Conservation (phyloP, 2,113 vertebrate species). For the Aphelocoma coerulescens region DNA sequence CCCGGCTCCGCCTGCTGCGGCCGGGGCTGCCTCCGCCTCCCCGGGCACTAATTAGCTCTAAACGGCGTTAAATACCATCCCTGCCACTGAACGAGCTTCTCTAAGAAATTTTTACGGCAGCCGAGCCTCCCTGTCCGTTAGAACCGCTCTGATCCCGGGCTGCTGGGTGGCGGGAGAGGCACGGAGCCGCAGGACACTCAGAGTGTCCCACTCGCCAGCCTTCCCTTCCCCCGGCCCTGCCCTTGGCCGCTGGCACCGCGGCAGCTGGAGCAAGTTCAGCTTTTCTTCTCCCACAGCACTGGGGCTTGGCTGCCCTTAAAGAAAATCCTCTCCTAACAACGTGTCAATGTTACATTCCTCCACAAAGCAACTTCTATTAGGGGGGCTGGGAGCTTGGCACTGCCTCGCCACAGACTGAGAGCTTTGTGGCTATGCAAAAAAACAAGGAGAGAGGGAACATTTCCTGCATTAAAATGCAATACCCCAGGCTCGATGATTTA, state of each 20-base stretch:
- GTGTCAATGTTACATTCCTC: constrained; percentile 80
- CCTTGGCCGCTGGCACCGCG: constrained; percentile 50
- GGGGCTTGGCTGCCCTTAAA: constrained; percentile 77
- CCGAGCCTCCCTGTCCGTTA: neutral
- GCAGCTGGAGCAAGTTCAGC: constrained; percentile 56
- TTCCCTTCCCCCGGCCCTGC: neutral
- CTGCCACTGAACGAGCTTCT: constrained; percentile 47
- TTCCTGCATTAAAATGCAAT: constrained; percentile 80
- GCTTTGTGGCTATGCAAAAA: constrained; percentile 75
- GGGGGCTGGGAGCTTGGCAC: constrained; percentile 74
- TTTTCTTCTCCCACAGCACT: constrained; percentile 63
- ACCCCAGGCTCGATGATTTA: constrained; percentile 24
- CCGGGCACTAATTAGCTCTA: constrained; percentile 49
- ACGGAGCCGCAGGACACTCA: neutral
- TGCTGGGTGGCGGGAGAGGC: neutral
- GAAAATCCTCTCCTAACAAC: constrained; percentile 78
- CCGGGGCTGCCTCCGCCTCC: constrained; percentile 21
- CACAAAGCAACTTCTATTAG: constrained; percentile 81
- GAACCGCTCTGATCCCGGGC: constrained; percentile 6
- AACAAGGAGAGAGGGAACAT: constrained; percentile 69
- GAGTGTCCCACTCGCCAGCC: neutral
- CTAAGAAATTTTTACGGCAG: constrained; percentile 32
- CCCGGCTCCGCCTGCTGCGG: neutral
- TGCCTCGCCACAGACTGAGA: constrained; percentile 73
- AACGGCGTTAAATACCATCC: constrained; percentile 54